Conservation (phyloP, 1,140 invertebrate species). For the Drosophila rhopaloa region DNA sequence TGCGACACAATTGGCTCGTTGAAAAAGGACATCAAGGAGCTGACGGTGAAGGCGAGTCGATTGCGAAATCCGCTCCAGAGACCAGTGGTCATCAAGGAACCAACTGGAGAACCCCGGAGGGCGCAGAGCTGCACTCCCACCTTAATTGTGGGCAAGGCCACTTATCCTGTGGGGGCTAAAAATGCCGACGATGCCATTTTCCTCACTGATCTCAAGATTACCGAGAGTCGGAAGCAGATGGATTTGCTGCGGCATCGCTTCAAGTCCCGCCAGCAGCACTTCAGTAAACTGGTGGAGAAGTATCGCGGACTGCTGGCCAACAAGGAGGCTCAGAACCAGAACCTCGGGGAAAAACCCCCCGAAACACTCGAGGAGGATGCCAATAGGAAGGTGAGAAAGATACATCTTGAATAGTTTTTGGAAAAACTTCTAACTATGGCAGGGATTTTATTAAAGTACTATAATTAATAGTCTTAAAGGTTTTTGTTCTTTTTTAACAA, state of each 20-base stretch:
- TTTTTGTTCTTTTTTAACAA: too few relatives aligned
- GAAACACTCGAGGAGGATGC: slow-evolving; percentile 85
- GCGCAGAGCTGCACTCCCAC: slow-evolving; percentile 59
- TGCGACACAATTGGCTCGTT: slow-evolving; percentile 88
- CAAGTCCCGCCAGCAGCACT: slow-evolving; percentile 86
- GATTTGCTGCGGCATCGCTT: slow-evolving; percentile 90
- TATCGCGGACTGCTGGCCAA: slow-evolving; percentile 86
- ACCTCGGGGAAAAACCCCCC: slow-evolving; percentile 84
- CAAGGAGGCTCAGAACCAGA: slow-evolving; percentile 81
- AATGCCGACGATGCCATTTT: slow-evolving; percentile 86
- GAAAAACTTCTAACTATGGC: too few relatives aligned
- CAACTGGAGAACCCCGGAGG: slow-evolving; percentile 42
- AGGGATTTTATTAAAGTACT: too few relatives aligned
- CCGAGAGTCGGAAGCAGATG: slow-evolving; percentile 90
- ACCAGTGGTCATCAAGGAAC: slow-evolving; percentile 68
- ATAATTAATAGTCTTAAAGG: too few relatives aligned
- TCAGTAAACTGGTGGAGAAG: slow-evolving; percentile 86
- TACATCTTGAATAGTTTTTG: not conserved
- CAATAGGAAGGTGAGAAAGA: slow-evolving; percentile 66
- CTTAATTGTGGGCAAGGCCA: slow-evolving; percentile 75
- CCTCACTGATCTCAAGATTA: slow-evolving; percentile 90
- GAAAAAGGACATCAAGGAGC: slow-evolving; percentile 90
- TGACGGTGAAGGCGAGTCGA: slow-evolving; percentile 87
- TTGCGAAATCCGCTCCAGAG: slow-evolving; percentile 76
- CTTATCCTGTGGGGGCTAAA: slow-evolving; percentile 84